phyloP scores from a whole-genome alignment of 2,797 vertebrate genomes.

The Spinus olivaceus region DNA sequence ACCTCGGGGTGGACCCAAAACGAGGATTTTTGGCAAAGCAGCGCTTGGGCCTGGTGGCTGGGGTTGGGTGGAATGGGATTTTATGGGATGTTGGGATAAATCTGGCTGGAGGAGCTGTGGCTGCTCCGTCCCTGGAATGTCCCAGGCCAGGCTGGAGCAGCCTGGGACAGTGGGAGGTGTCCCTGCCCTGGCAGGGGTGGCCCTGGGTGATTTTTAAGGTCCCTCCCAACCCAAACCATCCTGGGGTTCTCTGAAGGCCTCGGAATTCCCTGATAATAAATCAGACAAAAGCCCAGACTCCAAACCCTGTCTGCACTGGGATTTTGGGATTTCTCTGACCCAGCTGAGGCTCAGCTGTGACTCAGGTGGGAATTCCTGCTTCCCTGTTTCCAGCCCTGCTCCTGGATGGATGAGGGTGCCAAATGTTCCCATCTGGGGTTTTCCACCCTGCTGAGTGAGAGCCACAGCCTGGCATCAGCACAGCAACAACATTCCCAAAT shows the following conservation, averaged over 20 bases:
- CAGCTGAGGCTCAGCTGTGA: not conserved
- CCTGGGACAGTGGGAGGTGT: not conserved
- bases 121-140: not conserved
- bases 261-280: not conserved
- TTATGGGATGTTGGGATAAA: not conserved
- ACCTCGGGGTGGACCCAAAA: not conserved
- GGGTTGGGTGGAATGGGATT: not conserved
- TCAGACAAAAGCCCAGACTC: not conserved
- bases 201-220: not conserved
- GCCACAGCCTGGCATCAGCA: rapidly evolving
- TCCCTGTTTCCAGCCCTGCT: not conserved
- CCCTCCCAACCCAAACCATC: not conserved
- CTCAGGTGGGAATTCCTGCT: not conserved
- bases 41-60: rapidly evolving
- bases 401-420: rapidly evolving
- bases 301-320: not conserved
- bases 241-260: not conserved
- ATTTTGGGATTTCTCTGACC: not conserved
- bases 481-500: not conserved
- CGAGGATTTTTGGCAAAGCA: not conserved
- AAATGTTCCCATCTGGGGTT: not conserved
- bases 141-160: not conserved
- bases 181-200: not conserved
- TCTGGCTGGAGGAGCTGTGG: not conserved
- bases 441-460: not conserved